Conservation (phyloP, 2,113 vertebrate species). For the Lophotis ruficrista region DNA sequence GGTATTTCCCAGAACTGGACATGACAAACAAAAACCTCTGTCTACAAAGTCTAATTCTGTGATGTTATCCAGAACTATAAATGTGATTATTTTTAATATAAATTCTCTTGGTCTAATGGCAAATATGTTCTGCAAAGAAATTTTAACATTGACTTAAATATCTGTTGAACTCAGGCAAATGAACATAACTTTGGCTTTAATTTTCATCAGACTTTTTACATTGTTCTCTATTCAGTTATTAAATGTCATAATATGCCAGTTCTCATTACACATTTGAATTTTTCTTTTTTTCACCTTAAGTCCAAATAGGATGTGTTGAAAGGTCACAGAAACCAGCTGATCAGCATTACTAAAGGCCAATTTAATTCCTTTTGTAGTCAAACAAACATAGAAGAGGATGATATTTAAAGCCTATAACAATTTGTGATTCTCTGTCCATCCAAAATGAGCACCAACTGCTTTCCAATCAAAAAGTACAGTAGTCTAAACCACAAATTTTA, state of each 20-base stretch:
- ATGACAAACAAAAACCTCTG: neutral
- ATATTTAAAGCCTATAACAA: constrained; percentile 25
- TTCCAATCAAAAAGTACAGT: neutral
- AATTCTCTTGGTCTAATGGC: neutral
- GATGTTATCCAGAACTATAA: neutral
- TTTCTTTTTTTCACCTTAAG: neutral
- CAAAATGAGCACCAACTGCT: neutral
- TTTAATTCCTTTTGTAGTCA: constrained; percentile 61
- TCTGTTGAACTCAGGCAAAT: neutral
- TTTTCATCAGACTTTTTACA: constrained; percentile 21
- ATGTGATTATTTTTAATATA: neutral
- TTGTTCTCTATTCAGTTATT: neutral
- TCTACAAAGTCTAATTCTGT: neutral
- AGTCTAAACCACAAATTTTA: neutral
- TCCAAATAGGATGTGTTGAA: constrained; percentile 53
- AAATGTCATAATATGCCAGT: constrained; percentile 37
- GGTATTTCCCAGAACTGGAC: constrained; percentile 25
- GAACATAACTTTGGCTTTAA: constrained; percentile 36
- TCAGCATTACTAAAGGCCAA: constrained; percentile 47
- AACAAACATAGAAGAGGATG: constrained; percentile 45
- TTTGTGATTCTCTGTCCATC: neutral
- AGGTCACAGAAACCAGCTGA: constrained; percentile 58
- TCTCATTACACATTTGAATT: constrained; percentile 14
- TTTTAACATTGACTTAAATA: constrained; percentile 6
- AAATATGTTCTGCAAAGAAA: neutral